Evolutionary conservation across 1,140 invertebrate species (phyloP).

Genomic region (Drosophila melanogaster): DNA sequence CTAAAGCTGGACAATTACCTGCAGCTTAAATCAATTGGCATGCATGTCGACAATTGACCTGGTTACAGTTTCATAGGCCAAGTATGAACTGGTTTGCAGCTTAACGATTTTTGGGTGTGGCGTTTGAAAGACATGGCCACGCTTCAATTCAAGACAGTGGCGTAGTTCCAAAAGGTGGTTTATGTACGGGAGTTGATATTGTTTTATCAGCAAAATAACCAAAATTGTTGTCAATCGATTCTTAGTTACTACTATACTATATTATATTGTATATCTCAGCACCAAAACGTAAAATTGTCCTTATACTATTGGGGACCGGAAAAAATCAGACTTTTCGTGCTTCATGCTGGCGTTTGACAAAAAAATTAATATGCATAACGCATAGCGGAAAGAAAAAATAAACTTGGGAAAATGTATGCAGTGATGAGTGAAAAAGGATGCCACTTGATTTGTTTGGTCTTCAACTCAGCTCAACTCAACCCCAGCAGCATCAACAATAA

Average conservation of each 20-base stretch:
- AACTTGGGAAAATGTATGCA: slow-evolving; percentile 77
- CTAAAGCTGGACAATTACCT: slow-evolving; percentile 35
- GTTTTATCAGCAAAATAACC: not conserved
- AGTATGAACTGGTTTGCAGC: slow-evolving; percentile 61
- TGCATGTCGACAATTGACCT: slow-evolving; percentile 27
- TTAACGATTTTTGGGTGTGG: slow-evolving; percentile 38
- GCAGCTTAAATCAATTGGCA: slow-evolving; percentile 31
- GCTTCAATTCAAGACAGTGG: slow-evolving; percentile 10
- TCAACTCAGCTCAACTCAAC: slow-evolving; percentile 4
- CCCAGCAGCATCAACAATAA: slow-evolving; percentile 44
- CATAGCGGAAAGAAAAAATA: slow-evolving; percentile 69
- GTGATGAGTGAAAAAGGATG: slow-evolving; percentile 82
- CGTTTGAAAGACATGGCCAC: slow-evolving; percentile 24
- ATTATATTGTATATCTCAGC: not conserved
- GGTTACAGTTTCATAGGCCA: slow-evolving; percentile 31
- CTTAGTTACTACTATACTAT: not conserved
- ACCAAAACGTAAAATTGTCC: not conserved
- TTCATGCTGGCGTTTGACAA: slow-evolving; percentile 4
- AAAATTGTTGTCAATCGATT: not conserved
- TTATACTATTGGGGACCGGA: slow-evolving; percentile 9
- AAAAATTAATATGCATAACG: slow-evolving; percentile 80
- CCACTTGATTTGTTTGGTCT: slow-evolving; percentile 15
- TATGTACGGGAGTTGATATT: not conserved
- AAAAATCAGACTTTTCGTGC: slow-evolving; percentile 22
- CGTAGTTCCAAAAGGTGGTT: not conserved